phyloP scores from a whole-genome alignment of 2,797 vertebrate genomes.

The Labroides dimidiatus region DNA sequence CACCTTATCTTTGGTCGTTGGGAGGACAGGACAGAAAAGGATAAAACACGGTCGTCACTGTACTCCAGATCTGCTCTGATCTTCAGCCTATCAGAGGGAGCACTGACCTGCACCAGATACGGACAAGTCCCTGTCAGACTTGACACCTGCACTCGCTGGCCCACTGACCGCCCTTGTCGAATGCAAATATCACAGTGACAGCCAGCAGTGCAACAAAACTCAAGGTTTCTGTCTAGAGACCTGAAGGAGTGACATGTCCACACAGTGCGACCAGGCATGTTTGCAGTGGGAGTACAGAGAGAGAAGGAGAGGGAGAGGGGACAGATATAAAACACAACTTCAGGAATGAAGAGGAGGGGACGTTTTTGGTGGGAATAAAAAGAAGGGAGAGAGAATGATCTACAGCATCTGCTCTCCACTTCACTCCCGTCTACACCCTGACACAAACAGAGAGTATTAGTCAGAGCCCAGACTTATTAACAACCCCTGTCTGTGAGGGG shows the following conservation, averaged over 20 bases:
- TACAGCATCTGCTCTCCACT: constrained; percentile 44
- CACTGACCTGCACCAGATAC: constrained; percentile 54
- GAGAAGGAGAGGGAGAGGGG: constrained; percentile 4
- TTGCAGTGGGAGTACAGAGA: constrained; percentile 15
- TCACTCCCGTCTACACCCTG: constrained; percentile 44
- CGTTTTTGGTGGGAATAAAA: constrained; percentile 19
- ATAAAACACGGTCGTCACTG: constrained; percentile 54
- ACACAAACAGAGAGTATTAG: constrained; percentile 73
- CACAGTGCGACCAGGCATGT: constrained; percentile 60
- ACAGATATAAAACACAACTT: neutral
- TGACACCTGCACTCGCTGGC: constrained; percentile 89
- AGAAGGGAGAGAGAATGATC: constrained; percentile 36
- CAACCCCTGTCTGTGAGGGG: constrained; percentile 65
- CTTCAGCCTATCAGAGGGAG: constrained; percentile 67
- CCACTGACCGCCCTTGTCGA: constrained; percentile 52
- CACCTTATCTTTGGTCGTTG: constrained; percentile 34
- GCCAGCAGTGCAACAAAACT: constrained; percentile 25
- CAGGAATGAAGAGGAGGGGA: constrained; percentile 1
- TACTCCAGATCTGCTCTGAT: constrained; percentile 41
- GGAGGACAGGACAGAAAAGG: constrained; percentile 41
- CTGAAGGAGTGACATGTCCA: constrained; percentile 52
- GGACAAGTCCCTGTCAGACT: constrained; percentile 56
- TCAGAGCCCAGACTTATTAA: constrained; percentile 71
- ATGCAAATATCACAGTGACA: constrained; percentile 50
- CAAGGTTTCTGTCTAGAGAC: constrained; percentile 57